Percentiles rank a stretch among this genome's conserved stretches.
These are phyloP conservation scores for Mus caroli DNA, from an alignment of 2,797 vertebrate species.

Conservation along the genomic window DNA sequence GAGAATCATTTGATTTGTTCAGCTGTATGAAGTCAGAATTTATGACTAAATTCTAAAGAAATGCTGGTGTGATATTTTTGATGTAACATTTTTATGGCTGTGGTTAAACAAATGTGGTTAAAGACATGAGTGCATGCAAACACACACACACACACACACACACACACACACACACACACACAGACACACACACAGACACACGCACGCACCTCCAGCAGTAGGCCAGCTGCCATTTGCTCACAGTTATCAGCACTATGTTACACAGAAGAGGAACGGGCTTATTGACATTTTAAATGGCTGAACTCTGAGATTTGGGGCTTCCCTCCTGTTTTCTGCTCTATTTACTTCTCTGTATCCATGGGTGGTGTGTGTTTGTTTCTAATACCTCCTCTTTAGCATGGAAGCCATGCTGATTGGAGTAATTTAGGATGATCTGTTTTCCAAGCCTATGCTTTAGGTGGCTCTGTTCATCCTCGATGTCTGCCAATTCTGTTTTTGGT, in stretches of 20 bases:
- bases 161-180: slow-evolving; percentile 39
- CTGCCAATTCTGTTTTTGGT: slow-evolving; percentile 39
- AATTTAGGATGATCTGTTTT: slow-evolving; percentile 40
- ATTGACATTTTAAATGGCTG: slow-evolving; percentile 78
- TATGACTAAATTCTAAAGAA: slow-evolving; percentile 64
- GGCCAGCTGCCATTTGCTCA: slow-evolving; percentile 75
- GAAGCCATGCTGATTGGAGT: neutral
- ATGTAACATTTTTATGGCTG: slow-evolving; percentile 65
- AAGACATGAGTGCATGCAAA: neutral
- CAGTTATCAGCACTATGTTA: slow-evolving; percentile 57
- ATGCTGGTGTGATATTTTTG: slow-evolving; percentile 62
- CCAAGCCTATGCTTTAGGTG: slow-evolving; percentile 7
- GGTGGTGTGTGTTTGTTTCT: neutral
- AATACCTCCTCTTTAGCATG: neutral
- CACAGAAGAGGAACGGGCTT: slow-evolving; percentile 61
- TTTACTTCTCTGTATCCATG: slow-evolving; percentile 45
- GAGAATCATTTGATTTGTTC: slow-evolving; percentile 67
- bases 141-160: neutral
- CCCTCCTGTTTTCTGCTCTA: slow-evolving; percentile 74
- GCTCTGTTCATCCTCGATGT: neutral
- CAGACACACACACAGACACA: neutral
- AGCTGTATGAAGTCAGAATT: slow-evolving; percentile 66
- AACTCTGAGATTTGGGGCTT: slow-evolving; percentile 67
- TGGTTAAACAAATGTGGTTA: slow-evolving; percentile 63
- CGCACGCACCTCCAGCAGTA: slow-evolving; percentile 44